A percentile compares a stretch with the other conserved stretches of the same genome.
Conservation (phyloP, 2,888 invertebrate genomes). For the Polyommatus icarus region DNA sequence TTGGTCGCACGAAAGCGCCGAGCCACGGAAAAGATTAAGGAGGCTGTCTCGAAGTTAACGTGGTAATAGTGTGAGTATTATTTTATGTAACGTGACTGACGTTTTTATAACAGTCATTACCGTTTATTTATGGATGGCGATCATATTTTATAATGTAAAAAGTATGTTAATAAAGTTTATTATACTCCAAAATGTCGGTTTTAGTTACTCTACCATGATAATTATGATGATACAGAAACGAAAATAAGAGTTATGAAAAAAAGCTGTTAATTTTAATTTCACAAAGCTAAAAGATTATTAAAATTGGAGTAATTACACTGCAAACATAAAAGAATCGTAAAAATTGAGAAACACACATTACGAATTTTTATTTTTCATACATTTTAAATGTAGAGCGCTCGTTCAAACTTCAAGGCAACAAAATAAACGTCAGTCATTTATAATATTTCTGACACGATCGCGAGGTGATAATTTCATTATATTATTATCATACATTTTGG, state of each 20-base stretch:
- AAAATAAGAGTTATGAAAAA: background rate
- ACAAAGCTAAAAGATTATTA: background rate
- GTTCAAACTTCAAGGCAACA: background rate
- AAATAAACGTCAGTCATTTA: background rate
- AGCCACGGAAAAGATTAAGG: conserved; percentile 58
- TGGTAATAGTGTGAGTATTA: conserved; percentile 28
- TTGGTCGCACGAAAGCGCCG: conserved; percentile 74
- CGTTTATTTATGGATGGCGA: conserved; percentile 26
- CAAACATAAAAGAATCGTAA: background rate
- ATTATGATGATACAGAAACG: background rate
- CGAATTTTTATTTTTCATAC: background rate
- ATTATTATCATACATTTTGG: background rate
- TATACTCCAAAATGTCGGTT: background rate
- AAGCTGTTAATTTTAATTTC: background rate
- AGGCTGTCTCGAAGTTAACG: conserved; percentile 41
- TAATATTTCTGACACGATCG: background rate
- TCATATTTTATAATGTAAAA: conserved; percentile 15
- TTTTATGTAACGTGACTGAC: conserved; percentile 40
- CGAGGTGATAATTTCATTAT: background rate
- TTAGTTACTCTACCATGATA: background rate
- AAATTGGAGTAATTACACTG: background rate
- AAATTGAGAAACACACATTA: background rate
- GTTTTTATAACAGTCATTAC: conserved; percentile 37
- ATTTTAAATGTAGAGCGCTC: conserved; percentile 8
- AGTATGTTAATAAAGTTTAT: background rate